These are phyloP conservation scores for Phyllotis vaccarum DNA, from an alignment of 2,797 vertebrate species.

Conservation along the genomic window DNA sequence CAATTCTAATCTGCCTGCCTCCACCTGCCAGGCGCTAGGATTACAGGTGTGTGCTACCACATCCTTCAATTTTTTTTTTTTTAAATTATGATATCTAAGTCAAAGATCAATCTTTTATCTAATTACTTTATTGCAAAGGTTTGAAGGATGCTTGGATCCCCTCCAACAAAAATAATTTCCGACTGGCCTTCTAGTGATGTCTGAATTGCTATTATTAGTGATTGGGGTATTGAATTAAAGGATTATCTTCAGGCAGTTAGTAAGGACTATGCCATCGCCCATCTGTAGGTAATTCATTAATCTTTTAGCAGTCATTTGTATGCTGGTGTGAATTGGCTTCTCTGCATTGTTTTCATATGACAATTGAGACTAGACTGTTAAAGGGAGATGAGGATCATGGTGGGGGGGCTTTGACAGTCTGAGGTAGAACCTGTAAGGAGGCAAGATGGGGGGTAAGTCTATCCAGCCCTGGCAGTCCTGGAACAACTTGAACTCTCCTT, in stretches of 20 bases:
- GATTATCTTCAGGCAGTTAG: slow-evolving; percentile 78
- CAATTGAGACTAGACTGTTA: slow-evolving; percentile 60
- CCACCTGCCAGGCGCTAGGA: not conserved
- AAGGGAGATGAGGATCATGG: slow-evolving; percentile 4
- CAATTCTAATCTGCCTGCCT: not conserved
- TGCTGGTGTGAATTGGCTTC: slow-evolving; percentile 75
- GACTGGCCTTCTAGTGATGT: slow-evolving; percentile 55
- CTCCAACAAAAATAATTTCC: slow-evolving; percentile 77
- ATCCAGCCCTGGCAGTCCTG: not conserved
- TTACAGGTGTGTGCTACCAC: not conserved
- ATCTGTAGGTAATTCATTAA: slow-evolving; percentile 80
- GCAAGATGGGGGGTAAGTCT: not conserved
- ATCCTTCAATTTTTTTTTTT: not conserved
- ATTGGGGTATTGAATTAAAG: slow-evolving; percentile 80
- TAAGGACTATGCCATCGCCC: slow-evolving; percentile 59
- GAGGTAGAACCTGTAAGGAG: not conserved
- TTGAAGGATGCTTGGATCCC: slow-evolving; percentile 64
- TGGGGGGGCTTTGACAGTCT: slow-evolving; percentile 15
- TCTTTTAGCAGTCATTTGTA: slow-evolving; percentile 79
- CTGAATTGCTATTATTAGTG: slow-evolving; percentile 77
- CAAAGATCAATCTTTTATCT: slow-evolving; percentile 7
- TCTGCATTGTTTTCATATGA: slow-evolving; percentile 11
- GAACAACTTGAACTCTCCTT: not conserved
- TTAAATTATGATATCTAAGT: not conserved
- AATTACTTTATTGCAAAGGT: slow-evolving; percentile 56